phyloP scores from a whole-genome alignment of 2,888 invertebrate species.

The Leptinotarsa rubiginosa region DNA sequence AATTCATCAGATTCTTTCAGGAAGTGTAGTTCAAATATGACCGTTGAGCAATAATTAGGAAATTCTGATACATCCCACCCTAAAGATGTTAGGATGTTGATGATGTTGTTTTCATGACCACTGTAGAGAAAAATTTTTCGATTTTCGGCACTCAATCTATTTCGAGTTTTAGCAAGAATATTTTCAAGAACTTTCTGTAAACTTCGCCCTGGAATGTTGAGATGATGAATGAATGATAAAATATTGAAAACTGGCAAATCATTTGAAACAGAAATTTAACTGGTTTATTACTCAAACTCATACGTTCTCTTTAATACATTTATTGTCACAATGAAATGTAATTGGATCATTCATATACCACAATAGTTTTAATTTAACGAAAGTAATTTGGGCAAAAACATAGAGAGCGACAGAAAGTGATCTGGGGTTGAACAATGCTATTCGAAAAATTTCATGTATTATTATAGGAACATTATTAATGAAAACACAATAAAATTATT shows the following conservation, averaged over 20 bases:
- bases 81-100: slow-evolving; percentile 67
- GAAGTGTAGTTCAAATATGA: slow-evolving; percentile 60
- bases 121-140: slow-evolving; percentile 67
- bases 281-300: too few relatives aligned
- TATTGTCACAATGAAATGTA: too few relatives aligned
- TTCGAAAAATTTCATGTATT: too few relatives aligned
- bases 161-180: slow-evolving; percentile 54
- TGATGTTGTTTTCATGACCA: slow-evolving; percentile 72
- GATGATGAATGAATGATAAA: neutral
- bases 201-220: slow-evolving; percentile 57
- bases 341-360: too few relatives aligned
- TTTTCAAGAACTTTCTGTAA: slow-evolving; percentile 56
- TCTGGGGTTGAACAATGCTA: too few relatives aligned
- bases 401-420: too few relatives aligned
- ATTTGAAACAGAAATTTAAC: too few relatives aligned
- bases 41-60: slow-evolving; percentile 61
- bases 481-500: too few relatives aligned
- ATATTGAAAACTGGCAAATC: neutral
- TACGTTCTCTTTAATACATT: too few relatives aligned
- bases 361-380: too few relatives aligned
- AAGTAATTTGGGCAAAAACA: too few relatives aligned
- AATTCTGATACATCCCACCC: slow-evolving; percentile 65
- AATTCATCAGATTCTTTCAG: slow-evolving; percentile 46
- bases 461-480: too few relatives aligned
- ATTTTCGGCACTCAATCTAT: slow-evolving; percentile 44